A percentile compares a stretch with the other conserved stretches of the same genome.
These are phyloP conservation scores for Corydoras maculifer DNA, from an alignment of 2,113 vertebrate species.

Conservation along the genomic window DNA sequence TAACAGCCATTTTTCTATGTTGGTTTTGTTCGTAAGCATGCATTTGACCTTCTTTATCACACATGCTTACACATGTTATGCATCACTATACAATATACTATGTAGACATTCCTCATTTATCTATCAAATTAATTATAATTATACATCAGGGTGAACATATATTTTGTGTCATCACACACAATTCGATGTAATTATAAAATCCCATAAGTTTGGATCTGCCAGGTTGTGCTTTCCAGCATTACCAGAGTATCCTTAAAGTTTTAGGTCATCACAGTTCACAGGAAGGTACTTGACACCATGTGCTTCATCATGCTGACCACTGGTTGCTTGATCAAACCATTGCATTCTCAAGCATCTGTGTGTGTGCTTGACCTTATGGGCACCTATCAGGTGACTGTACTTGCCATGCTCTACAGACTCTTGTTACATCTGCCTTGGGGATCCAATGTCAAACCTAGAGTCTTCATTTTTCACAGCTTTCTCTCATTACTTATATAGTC, in stretches of 20 bases:
- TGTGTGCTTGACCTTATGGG: constrained; percentile 25
- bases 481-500: constrained; percentile 1
- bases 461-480: constrained; percentile 27
- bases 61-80: not conserved
- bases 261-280: constrained; percentile 18
- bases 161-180: not conserved
- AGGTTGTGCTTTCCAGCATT: not conserved
- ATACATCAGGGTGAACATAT: not conserved
- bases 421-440: constrained; percentile 33
- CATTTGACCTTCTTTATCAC: constrained; percentile 23
- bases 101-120: not conserved
- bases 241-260: not conserved
- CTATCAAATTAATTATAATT: constrained; percentile 4
- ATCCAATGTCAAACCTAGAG: constrained; percentile 38
- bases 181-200: too few species aligned
- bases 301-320: constrained; percentile 22
- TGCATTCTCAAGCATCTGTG: constrained; percentile 20
- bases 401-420: constrained; percentile 35
- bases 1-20: constrained; percentile 8
- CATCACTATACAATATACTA: not conserved
- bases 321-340: constrained; percentile 24
- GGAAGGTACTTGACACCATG: constrained; percentile 14
- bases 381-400: constrained; percentile 42
- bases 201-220: too few species aligned
- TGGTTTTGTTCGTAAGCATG: constrained; percentile 11